Base-by-base conservation (phyloP, 2,797 vertebrate genomes). In the Vireo griseus region DNA sequence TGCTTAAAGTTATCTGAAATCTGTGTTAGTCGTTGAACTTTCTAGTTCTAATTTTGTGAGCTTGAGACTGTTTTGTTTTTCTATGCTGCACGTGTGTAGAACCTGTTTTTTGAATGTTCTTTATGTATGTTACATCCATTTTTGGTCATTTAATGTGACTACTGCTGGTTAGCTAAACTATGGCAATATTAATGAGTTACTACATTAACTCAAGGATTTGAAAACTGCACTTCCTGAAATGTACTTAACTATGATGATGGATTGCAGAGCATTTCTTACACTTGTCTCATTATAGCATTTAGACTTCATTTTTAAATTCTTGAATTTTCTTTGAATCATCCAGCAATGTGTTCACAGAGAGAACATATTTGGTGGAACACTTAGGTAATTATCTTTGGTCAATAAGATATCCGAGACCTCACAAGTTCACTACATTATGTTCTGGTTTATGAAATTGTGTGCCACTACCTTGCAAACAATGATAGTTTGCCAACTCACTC, bases 191-290 rank as follows among this genome's bases (percentile, higher is more conserved):
- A 86, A 58, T 14, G 66, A 92, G 90, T 96, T 97, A 92, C 61
- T 75, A 39, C 63, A 42, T 95, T 91, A 81, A 95, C 86, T 96
- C 94, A 92, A 76, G 76, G 62, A 80, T 68, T 76, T 66, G 85
- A 88, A 93, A 93, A 79, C 95, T 96, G 95, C 95, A 86, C 82
- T 95, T 97, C 96, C 96, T 96, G 96, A 97, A 72, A 86, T 96
- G 93, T 95, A 88, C 80, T 81, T 73, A 62, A 66, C 80, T 84
- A 68, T 66, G 93, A 94, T 95, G 96, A 93, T 88, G 86, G 95
- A 96, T 94, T 92, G 95, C 94, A 88, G 90, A 91, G 47, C 86
- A 39, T 95, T 94, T 90, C 90, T 89, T 78, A 75, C 11, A 15
- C 37, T 86, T 29, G 77, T 87, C 88, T 81, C 86, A 37, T 85